Base-by-base conservation (phyloP, 2,113 vertebrate genomes). In the mouse (Mus musculus) region DNA sequence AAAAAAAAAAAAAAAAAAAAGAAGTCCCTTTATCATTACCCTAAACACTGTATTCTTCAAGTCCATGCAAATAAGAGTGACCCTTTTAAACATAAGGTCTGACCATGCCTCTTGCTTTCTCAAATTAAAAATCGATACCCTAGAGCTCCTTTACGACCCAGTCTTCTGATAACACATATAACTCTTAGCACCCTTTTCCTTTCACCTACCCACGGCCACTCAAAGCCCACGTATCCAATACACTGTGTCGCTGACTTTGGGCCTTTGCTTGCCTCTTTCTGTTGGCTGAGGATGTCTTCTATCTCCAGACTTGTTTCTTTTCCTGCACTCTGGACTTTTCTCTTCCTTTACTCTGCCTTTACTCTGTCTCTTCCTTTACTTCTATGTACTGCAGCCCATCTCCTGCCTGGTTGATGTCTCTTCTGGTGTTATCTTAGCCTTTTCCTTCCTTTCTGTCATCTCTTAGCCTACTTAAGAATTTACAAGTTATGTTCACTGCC, bases 21-120 rank as follows among this genome's bases (percentile, higher is more conserved):
- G 42, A 42, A 42, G 42, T 7, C 7, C 67, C 22, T 13, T 16
- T 67, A 61, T 33, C 75, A 26, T 63, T 82, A 82, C 8, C 14
- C 33, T n/a, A 78, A 42, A 72, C 10, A 7, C 36, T 20, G 24
- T 63, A 54, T 7, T 78, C n/a, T 95, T 13, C 52, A 59, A 84
- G 19, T 39, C n/a, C 5, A 67, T 54, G 67, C 89, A 89, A 94
- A 36, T 36, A 65, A 80, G 56, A 82, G n/a, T 13, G 80, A 76
- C 7, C 7, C 3, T 52, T 95, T 84, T 87, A 86, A 94, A 90
- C 88, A 19, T 87, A 77, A 86, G 88, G 39, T 39, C n/a, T 14
- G 10, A 84, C 80, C 20, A 13, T 2, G 17, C 36, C 14, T 89
- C 69, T 63, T 91, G 16, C 80, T 61, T 86, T 56, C 52, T 94